Conservation (phyloP, 2,888 invertebrate species). For the Polia nebulosa region DNA sequence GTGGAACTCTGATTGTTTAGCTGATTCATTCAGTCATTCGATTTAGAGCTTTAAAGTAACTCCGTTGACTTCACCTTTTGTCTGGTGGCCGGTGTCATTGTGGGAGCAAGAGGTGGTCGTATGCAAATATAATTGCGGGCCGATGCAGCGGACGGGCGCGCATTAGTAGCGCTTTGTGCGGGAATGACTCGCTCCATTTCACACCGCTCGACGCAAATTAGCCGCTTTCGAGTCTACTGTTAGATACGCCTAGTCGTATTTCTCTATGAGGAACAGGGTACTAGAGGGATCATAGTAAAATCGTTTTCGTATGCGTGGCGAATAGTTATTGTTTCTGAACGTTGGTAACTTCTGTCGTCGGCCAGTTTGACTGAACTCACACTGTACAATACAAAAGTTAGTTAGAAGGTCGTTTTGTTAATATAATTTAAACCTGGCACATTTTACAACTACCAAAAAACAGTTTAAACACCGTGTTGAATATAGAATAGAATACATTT, state of each 20-base stretch:
- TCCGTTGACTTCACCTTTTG: conserved; percentile 74
- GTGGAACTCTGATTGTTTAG: conserved; percentile 54
- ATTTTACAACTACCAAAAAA: background rate
- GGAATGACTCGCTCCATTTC: conserved; percentile 87
- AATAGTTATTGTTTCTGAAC: background rate
- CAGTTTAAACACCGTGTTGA: too few relatives aligned
- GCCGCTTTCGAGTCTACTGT: conserved; percentile 78
- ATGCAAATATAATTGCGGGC: conserved; percentile 88
- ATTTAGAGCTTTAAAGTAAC: conserved; percentile 65
- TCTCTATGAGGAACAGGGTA: conserved; percentile 61
- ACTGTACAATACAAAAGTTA: background rate
- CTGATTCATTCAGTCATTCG: conserved; percentile 59
- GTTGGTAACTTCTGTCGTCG: background rate
- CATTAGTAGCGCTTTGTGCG: conserved; percentile 87
- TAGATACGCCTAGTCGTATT: conserved; percentile 74
- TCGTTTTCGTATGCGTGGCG: conserved; percentile 20
- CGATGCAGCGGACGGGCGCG: conserved; percentile 82
- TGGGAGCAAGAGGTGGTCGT: conserved; percentile 78
- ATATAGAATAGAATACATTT: too few relatives aligned
- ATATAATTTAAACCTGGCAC: background rate
- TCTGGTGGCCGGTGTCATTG: conserved; percentile 72
- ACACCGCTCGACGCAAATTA: conserved; percentile 84
- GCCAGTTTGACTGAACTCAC: background rate
- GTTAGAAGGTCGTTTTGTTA: background rate
- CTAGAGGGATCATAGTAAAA: conserved; percentile 46